Base-by-base conservation (phyloP, 2,888 invertebrate genomes). In the Drosophila planitibia region DNA sequence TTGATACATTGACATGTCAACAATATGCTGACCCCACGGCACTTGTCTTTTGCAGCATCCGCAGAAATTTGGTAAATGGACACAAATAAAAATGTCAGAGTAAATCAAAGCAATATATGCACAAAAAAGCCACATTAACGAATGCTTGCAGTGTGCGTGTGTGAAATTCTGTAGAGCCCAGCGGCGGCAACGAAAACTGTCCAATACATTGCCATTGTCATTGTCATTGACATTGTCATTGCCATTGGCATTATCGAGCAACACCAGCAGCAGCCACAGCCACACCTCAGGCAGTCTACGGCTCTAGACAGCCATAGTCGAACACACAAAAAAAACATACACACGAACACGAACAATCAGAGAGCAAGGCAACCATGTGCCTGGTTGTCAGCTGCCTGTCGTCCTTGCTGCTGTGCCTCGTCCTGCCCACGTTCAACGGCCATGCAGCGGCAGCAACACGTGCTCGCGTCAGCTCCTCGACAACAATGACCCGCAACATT, bases 401-500 rank as follows among this genome's bases (percentile, higher is more conserved):
- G 71, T 82, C 80, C 65, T 51, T 62, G 76, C 85, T 88, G 75
- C 76, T 88, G 58, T 86, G 84, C 71, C 79, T 90, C 76, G 70
- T 85, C 58, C 73, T 85, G 74, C 72, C 90, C 67, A 64, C 85
- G 37, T 76, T 80, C 63, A 79, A 81, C 66, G 81, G 81, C 65
- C 79, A 76, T 63, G 89, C 90, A 73, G 76, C 89, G 62, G 90
- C 82, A 69, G 83, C 93, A 60, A 82, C 92, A 74, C 88, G 88
- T 74, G 89, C 82, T 39, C 92, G 92, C 67, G 90, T 91, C 76
- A 92, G 92, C 59, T 85, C 91, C 54, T 89, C 91, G 44, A 92
- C 93, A 35, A 85, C 92, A 69, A 92, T 93, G 90, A 92, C 92
- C 64, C 92, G 93, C 70, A 93, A 93, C 82, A 93, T 93, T 57